phyloP scores from a whole-genome alignment of 2,888 invertebrate genomes.

The Melieria crassipennis region DNA sequence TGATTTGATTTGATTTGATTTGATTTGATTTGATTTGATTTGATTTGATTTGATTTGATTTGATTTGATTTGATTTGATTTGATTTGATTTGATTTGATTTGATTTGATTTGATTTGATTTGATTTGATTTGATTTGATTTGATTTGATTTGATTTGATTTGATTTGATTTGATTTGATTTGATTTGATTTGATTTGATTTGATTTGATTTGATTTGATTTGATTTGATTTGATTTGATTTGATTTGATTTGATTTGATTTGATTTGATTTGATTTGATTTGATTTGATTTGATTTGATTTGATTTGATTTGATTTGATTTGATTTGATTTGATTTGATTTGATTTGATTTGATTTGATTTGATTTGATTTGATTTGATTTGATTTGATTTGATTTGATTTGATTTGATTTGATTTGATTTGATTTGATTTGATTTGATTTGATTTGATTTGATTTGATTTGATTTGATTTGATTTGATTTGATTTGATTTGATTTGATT shows the following conservation, averaged over 20 bases:
- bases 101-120: slow-evolving; percentile 29
- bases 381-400: slow-evolving; percentile 16
- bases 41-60: slow-evolving; percentile 16
- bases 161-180: slow-evolving; percentile 16
- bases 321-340: slow-evolving; percentile 30
- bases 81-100: slow-evolving; percentile 13
- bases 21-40: too few species aligned
- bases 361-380: too few species aligned
- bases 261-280: too few species aligned
- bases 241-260: too few species aligned
- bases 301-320: background rate
- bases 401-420: slow-evolving; percentile 9
- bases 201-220: slow-evolving; percentile 28
- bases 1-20: too few species aligned
- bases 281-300: slow-evolving; percentile 11
- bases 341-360: too few species aligned
- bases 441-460: slow-evolving; percentile 27
- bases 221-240: too few species aligned
- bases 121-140: too few species aligned
- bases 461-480: too few species aligned
- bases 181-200: background rate
- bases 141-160: too few species aligned
- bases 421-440: slow-evolving; percentile 1
- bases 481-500: too few species aligned
- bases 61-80: slow-evolving; percentile 1